phyloP scores from a whole-genome alignment of 2,113 vertebrate genomes.

The Cranoglanis bouderius region DNA sequence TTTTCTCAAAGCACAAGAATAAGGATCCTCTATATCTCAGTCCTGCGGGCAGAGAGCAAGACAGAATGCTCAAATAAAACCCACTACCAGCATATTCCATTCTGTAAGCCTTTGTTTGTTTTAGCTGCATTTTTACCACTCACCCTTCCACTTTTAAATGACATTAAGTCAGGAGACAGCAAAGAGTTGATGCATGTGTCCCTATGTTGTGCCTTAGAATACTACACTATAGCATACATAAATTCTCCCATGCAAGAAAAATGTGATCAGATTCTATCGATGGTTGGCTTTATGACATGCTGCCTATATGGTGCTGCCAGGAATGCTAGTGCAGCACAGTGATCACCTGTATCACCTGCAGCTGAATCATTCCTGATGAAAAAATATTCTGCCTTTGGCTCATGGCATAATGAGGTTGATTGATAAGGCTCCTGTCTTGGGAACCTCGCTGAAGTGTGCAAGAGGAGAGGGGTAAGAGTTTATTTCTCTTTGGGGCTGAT shows the following conservation, averaged over 20 bases:
- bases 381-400: constrained; percentile 7
- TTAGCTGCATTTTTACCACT: neutral
- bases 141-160: constrained; percentile 1
- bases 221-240: no score
- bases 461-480: constrained; percentile 18
- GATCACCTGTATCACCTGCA: constrained; percentile 24
- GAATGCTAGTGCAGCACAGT: neutral
- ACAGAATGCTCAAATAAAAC: constrained; percentile 22
- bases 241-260: neutral
- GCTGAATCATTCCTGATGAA: constrained; percentile 23
- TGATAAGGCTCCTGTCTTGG: constrained; percentile 24
- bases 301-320: constrained; percentile 1
- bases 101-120: neutral
- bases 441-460: constrained; percentile 32
- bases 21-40: neutral
- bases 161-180: constrained; percentile 17
- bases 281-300: constrained; percentile 7
- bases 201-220: neutral
- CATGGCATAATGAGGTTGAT: constrained; percentile 27
- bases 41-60: constrained; percentile 24
- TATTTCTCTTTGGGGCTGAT: constrained; percentile 37
- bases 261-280: neutral
- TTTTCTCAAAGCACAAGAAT: neutral
- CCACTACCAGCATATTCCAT: neutral
- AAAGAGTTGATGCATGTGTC: neutral